Evolutionary conservation across 2,888 invertebrate species (phyloP), one percentile per base, ranked within the genome.

Genomic region (Cacoxenus indagator): DNA sequence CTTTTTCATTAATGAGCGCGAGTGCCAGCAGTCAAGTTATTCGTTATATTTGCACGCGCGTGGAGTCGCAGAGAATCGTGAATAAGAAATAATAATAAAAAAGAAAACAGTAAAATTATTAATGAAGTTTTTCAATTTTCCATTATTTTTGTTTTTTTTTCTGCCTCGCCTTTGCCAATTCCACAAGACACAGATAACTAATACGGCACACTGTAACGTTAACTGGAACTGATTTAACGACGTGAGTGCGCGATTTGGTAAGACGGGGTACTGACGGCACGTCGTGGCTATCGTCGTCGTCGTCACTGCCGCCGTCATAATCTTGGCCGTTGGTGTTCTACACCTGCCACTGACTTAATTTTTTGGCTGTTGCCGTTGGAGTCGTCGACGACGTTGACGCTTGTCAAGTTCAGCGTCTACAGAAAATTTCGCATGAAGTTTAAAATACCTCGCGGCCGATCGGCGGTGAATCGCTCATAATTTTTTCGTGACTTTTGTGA

Each of bases 1-100:
- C 86, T 87, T 87, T 84, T 82, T 80, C 85, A 85, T 87, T 85
- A 87, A 85, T 85, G 86, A 86, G 86, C 86, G 85, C 83, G 84
- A 81, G 83, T 75, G 77, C 73, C 76, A 73, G 76, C 71, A 31
- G 67, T 62, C 43, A 48, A 19, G 80, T 75, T 78, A 76, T 29
- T 71, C 57, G 29, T 24, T 57, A 27, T n/a, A 57, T 78, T 82
- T 80, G 73, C 71, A 75, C 65, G 70, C 71, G 77, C 73, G 19
- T 43, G 61, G 19, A 11, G 43, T 9, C 22, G 24, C 37, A 37
- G 24, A 37, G 17, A 59, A 59, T n/a, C 27, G 14, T n/a, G 29
- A 57, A 29, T 5, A 57, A 57, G 19, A 11, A 26, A 26, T 31
- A 57, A 31, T n/a, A 19, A 57, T 3, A 2, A 31, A 57, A 31